Conservation (phyloP, 2,113 vertebrate species). For the Phylloscopus trochilus region DNA sequence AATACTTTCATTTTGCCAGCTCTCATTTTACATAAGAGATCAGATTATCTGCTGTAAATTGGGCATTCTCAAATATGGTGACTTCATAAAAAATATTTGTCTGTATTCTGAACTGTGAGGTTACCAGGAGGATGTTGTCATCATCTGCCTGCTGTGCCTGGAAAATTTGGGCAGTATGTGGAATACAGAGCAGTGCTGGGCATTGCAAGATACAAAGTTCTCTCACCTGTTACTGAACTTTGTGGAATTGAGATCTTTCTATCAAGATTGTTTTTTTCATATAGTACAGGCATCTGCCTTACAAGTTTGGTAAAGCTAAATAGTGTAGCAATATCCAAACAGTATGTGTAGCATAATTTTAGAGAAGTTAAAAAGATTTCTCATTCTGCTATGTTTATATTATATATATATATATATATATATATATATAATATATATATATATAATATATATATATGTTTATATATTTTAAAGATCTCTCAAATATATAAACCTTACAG, state of each 20-base stretch:
- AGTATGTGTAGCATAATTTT: neutral
- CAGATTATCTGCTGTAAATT: neutral
- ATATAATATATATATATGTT: too few species aligned
- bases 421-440: too few species aligned
- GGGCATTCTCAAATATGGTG: neutral
- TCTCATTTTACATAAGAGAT: neutral
- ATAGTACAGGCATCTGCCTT: neutral
- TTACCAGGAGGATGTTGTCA: neutral
- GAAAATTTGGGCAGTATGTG: neutral
- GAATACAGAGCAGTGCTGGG: neutral
- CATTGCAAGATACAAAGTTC: neutral
- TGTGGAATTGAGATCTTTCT: neutral
- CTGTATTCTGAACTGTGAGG: neutral
- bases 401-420: too few species aligned
- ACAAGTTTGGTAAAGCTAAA: neutral
- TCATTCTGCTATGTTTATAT: neutral
- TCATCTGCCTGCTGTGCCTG: neutral
- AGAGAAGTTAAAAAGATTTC: neutral
- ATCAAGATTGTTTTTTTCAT: neutral
- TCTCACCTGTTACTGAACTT: neutral
- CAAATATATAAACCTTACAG: neutral
- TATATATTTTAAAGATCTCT: neutral
- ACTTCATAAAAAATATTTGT: neutral
- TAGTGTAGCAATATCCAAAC: neutral
- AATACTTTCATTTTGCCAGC: neutral